Evolutionary conservation across 2,888 invertebrate genomes (phyloP).

Genomic region (Apocheima hispidaria): DNA sequence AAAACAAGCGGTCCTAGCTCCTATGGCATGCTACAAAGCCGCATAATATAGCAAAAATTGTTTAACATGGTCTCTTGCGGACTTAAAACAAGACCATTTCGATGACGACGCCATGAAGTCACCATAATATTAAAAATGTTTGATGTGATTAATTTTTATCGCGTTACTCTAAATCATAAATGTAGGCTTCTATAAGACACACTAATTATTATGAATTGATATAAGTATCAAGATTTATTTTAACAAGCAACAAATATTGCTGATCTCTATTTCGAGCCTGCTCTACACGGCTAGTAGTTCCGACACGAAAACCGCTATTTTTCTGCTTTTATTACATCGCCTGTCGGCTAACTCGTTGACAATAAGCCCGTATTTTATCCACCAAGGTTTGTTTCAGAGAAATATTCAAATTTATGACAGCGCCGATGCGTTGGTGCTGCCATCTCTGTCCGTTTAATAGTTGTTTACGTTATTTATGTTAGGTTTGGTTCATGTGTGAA

Average conservation of each 20-base stretch:
- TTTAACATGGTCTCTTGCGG: no score
- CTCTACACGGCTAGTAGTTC: constrained; percentile 57
- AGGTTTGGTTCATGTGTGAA: constrained; percentile 28
- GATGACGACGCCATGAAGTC: no score
- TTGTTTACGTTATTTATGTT: constrained; percentile 25
- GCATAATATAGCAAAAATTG: no score
- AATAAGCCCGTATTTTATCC: constrained; percentile 81
- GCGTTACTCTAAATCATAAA: no score
- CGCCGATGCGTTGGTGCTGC: constrained; percentile 51
- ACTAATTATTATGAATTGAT: no score
- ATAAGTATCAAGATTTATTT: background rate
- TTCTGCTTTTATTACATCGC: constrained; percentile 67
- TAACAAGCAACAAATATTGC: background rate
- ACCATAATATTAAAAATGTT: no score
- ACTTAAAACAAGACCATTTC: no score
- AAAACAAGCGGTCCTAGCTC: no score
- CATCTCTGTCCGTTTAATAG: constrained; percentile 35
- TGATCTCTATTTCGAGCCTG: constrained; percentile 35
- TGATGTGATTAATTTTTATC: no score
- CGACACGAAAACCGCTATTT: constrained; percentile 72
- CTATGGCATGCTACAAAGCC: no score
- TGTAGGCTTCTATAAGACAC: no score
- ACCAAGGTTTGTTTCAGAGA: constrained; percentile 66
- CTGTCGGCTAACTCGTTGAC: constrained; percentile 64
- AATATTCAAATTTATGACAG: constrained; percentile 83